phyloP scores from a whole-genome alignment of 2,797 vertebrate species.

The Tangara arthus region DNA sequence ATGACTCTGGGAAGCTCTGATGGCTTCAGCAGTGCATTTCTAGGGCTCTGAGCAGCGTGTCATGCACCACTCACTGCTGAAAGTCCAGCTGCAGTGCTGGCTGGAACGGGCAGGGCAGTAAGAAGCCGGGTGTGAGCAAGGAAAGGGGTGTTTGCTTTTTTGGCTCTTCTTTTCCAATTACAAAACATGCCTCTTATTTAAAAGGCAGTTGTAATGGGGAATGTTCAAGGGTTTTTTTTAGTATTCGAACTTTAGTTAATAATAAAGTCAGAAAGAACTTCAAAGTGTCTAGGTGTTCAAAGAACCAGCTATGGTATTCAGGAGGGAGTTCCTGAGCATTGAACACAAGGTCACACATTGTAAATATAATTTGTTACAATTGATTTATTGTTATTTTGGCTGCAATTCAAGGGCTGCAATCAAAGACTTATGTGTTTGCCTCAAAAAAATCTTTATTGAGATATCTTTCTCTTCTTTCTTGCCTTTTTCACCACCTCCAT shows the following conservation, averaged over 20 bases:
- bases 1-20: neutral
- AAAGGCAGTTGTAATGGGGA: neutral
- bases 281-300: neutral
- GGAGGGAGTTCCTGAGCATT: neutral
- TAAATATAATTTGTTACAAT: neutral
- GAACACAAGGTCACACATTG: neutral
- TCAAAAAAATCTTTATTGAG: neutral
- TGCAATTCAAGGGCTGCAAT: neutral
- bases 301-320: neutral
- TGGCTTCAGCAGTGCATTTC: neutral
- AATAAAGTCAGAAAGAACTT: neutral
- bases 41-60: neutral
- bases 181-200: neutral
- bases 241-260: neutral
- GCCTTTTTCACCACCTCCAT: neutral
- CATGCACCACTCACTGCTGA: neutral
- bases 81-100: accelerated
- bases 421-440: neutral
- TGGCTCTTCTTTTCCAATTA: neutral
- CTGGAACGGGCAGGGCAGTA: neutral
- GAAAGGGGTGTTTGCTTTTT: neutral
- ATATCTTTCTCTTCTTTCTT: neutral
- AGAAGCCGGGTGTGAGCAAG: neutral
- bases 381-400: neutral
- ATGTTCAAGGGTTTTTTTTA: neutral